A percentile compares a stretch with the other conserved stretches of the same genome.
Conservation (phyloP, 2,113 vertebrate genomes). For the Oryctolagus cuniculus region DNA sequence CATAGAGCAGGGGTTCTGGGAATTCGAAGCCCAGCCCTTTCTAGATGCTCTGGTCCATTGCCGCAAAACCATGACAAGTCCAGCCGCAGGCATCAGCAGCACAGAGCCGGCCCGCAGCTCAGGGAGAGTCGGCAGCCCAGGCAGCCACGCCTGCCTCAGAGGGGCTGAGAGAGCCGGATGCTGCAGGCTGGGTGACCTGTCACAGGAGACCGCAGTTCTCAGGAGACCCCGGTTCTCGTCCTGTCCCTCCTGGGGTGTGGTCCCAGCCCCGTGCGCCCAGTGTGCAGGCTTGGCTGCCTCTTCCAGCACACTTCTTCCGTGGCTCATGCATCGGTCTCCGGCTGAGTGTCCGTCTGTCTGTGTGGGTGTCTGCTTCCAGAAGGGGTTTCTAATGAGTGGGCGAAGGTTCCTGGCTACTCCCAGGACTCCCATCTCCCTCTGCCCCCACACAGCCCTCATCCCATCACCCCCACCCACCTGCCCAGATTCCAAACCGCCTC, state of each 20-base stretch:
- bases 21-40: not conserved
- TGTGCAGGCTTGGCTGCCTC: fast-evolving
- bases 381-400: not conserved
- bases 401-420: not conserved
- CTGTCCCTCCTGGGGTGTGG: fast-evolving
- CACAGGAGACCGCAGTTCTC: not conserved
- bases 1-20: not conserved
- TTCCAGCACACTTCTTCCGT: not conserved
- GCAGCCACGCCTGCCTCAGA: not conserved
- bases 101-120: not conserved
- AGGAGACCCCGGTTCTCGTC: not conserved
- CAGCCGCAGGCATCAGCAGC: not conserved
- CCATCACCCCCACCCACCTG: not conserved
- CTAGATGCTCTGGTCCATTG: not conserved
- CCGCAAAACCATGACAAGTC: not conserved
- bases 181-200: not conserved
- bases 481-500: not conserved
- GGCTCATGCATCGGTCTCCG: not conserved
- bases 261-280: fast-evolving
- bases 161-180: fast-evolving
- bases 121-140: too few species aligned
- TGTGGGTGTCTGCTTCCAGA: not conserved
- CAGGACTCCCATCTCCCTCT: fast-evolving
- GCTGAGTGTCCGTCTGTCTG: not conserved
- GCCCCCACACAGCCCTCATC: not conserved